Percentiles rank a stretch among this genome's conserved stretches.
Evolutionary conservation across 1,140 invertebrate genomes (phyloP).

Genomic region (Pseudomyrmex dendroicus): DNA sequence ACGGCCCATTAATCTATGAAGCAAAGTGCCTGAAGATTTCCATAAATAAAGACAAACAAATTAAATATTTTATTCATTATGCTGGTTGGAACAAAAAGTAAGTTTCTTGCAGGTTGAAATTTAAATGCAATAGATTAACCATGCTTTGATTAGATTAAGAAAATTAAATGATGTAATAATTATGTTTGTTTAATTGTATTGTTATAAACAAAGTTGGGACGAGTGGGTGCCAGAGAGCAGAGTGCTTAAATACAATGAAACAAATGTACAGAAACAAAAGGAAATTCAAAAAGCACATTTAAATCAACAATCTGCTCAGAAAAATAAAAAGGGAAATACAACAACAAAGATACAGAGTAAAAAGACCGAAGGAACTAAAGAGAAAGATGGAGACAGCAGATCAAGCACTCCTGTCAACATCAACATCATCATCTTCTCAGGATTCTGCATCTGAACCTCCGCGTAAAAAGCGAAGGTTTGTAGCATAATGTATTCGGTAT

Average conservation of each 20-base stretch:
- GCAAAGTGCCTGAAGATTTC: conserved; percentile 96
- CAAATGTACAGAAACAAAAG: conserved; percentile 95
- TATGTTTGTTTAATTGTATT: conserved; percentile 8
- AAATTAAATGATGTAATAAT: too few species aligned
- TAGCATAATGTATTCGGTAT: too few species aligned
- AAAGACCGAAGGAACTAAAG: conserved; percentile 79
- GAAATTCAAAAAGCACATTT: conserved; percentile 94
- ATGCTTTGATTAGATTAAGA: background rate
- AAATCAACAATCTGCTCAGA: conserved; percentile 86
- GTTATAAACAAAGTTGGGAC: conserved; percentile 92
- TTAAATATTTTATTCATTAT: conserved; percentile 98
- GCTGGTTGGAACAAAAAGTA: conserved; percentile 99
- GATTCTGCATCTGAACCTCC: conserved; percentile 80
- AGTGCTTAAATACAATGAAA: conserved; percentile 96
- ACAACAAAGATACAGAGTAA: conserved; percentile 79
- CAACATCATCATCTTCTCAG: conserved; percentile 83
- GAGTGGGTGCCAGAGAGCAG: conserved; percentile 98
- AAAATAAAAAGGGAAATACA: conserved; percentile 79
- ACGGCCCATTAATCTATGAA: conserved; percentile 97
- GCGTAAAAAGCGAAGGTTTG: conserved; percentile 83
- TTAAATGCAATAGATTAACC: background rate
- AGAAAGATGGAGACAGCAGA: conserved; percentile 87
- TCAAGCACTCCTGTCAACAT: conserved; percentile 87
- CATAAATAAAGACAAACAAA: conserved; percentile 92
- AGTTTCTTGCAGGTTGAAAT: conserved; percentile 66